Base-by-base conservation (phyloP, 2,113 vertebrate genomes). In the Microcebus jonahi region DNA sequence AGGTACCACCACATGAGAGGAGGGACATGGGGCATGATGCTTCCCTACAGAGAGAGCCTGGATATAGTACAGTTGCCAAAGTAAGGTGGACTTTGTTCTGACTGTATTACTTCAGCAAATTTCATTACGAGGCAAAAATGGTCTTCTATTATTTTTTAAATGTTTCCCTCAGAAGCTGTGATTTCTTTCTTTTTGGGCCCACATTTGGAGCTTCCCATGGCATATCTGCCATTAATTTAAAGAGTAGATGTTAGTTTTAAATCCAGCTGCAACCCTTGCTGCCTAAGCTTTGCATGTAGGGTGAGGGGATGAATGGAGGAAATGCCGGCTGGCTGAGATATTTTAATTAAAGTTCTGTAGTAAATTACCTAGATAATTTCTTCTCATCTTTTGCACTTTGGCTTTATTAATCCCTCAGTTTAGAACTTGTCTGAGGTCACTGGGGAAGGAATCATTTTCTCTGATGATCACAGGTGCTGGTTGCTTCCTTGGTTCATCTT, bases 331-430 rank as follows among this genome's bases (percentile, higher is more conserved):
- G 36, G 9, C 61, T 93, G 39, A 70, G 36, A 94, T 84, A 17
- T 90, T 79, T 87, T 59, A 68, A 94, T 89, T 89, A 94, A 95
- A 70, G 20, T 65, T 75, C 18, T 57, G 10, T 79, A 83, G 94
- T 85, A 93, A 97, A 87, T 92, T 90, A 95, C 1, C 17, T 73
- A 84, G 70, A 88, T 4, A 36, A 77, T 68, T 82, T 77, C 10
- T 91, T 73, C 42, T 82, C 80, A 76, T 88, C 23, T 80, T 86
- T 10, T 70, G 5, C 21, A 75, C 14, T 81, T 80, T 65, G n/a
- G 27, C 93, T 96, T 80, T 83, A 92, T 84, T 90, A 48, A 87
- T 13, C 34, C 29, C 6, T 80, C 29, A 94, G 34, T 18, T 71
- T 42, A 81, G 25, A 79, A 6, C 11, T 68, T 86, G 11, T 71